Evolutionary conservation across 2,797 vertebrate genomes (phyloP).

Genomic region (Melanotaenia parkinsoni): DNA sequence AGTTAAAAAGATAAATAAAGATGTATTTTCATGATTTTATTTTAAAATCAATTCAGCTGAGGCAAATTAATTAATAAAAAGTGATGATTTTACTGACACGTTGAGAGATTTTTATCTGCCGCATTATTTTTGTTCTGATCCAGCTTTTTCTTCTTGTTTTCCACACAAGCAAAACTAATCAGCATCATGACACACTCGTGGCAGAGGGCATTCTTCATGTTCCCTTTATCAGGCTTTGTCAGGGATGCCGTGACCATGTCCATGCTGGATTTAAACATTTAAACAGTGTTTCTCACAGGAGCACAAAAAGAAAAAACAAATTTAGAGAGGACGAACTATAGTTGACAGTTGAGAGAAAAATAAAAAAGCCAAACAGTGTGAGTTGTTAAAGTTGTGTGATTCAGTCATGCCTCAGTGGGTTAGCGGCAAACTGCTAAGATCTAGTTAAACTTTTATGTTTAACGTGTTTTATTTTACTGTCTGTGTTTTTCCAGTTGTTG

Average conservation of each 20-base stretch:
- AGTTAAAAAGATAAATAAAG: too few relatives aligned
- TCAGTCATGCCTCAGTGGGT: not conserved
- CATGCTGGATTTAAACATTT: not conserved
- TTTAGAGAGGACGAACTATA: not conserved
- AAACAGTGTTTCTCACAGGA: not conserved
- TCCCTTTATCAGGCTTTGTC: constrained; percentile 2
- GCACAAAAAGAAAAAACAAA: not conserved
- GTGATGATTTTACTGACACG: too few relatives aligned
- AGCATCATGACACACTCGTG: not conserved
- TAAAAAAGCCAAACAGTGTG: not conserved
- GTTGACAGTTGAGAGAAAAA: constrained; percentile 11
- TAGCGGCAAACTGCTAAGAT: not conserved
- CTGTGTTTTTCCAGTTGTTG: not conserved
- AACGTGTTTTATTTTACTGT: not conserved
- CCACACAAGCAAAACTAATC: not conserved
- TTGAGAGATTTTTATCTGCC: not conserved
- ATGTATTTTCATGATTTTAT: too few relatives aligned
- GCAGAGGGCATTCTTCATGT: not conserved
- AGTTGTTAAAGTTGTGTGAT: not conserved
- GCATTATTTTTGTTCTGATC: not conserved
- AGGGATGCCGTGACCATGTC: not conserved
- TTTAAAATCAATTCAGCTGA: too few relatives aligned
- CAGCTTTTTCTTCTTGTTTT: not conserved
- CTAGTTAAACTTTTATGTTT: not conserved
- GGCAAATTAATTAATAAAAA: too few relatives aligned